Conservation (phyloP, 2,888 invertebrate species). For the Epinotia nisella region DNA sequence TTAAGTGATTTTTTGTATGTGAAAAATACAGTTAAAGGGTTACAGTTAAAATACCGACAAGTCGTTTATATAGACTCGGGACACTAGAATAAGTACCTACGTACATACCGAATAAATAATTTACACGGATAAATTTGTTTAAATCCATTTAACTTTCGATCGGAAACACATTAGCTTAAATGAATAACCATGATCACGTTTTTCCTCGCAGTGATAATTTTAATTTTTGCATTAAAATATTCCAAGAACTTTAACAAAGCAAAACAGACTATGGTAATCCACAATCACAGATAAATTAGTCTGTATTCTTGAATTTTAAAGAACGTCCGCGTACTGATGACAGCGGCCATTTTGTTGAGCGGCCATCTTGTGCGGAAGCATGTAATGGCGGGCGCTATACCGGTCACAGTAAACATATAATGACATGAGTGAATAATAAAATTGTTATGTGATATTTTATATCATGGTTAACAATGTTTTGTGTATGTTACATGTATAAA, state of each 20-base stretch:
- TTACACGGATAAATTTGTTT: no score
- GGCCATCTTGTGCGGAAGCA: conserved; percentile 60
- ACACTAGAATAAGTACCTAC: no score
- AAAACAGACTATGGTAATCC: conserved; percentile 36
- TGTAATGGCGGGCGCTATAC: conserved; percentile 56
- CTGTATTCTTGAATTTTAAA: conserved; percentile 51
- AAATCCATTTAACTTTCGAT: no score
- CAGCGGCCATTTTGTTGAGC: conserved; percentile 58
- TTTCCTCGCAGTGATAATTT: background rate
- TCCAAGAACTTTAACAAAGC: conserved; percentile 28
- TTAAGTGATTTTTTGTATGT: no score
- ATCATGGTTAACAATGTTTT: no score
- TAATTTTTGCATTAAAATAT: conserved; percentile 21
- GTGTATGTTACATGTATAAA: no score
- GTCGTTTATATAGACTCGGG: no score
- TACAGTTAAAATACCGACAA: no score
- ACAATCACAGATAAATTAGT: conserved; percentile 40
- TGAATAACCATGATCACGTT: background rate
- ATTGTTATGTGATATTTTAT: no score
- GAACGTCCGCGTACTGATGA: conserved; percentile 52
- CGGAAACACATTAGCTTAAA: no score
- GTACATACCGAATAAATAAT: no score
- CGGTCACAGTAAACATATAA: conserved; percentile 28
- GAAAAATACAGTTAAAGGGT: no score
- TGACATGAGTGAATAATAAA: background rate